Conservation (phyloP, 2,797 vertebrate species). For the Choloepus didactylus region DNA sequence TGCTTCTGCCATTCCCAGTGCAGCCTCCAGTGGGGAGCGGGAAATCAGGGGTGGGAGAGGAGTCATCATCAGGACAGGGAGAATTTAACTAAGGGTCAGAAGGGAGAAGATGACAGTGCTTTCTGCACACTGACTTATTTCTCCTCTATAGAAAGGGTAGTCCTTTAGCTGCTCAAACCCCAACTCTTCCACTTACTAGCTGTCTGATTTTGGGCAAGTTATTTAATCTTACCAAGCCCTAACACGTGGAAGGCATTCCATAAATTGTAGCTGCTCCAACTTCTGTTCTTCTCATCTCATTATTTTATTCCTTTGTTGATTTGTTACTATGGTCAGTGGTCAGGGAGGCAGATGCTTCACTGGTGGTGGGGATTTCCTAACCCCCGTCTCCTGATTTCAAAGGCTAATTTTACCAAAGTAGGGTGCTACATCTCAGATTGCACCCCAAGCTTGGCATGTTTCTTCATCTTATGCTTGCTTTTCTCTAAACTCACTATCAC, state of each 20-base stretch:
- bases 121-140: background rate
- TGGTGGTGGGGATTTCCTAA: background rate
- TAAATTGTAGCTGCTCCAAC: background rate
- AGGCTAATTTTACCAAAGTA: background rate
- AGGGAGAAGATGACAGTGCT: background rate
- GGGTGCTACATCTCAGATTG: rapidly evolving
- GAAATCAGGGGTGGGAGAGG: background rate
- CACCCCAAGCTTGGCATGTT: rapidly evolving
- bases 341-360: background rate
- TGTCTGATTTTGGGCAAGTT: background rate
- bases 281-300: background rate
- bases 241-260: background rate
- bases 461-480: background rate
- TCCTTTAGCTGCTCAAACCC: background rate
- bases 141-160: background rate
- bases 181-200: background rate
- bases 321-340: background rate
- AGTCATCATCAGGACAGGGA: no score
- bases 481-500: rapidly evolving
- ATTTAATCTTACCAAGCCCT: background rate
- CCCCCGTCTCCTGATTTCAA: background rate
- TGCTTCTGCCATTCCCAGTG: no score
- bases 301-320: background rate
- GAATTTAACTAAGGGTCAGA: background rate
- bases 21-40: background rate